Percentiles rank a stretch among this genome's conserved stretches.
Conservation (phyloP, 2,113 vertebrate genomes). For the Nothocercus nigrocapillus region DNA sequence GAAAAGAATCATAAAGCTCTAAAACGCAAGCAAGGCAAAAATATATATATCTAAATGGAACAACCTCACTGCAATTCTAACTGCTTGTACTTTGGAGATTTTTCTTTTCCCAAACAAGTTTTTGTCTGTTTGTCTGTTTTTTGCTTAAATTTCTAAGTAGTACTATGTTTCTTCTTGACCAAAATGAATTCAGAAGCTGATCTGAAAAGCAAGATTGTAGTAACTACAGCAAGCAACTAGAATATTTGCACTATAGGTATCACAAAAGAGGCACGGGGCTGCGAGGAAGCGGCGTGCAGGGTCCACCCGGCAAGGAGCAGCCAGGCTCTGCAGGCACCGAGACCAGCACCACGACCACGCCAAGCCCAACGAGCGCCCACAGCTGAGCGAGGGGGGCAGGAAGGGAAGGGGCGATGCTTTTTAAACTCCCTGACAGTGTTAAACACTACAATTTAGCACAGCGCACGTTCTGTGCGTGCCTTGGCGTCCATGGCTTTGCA, state of each 20-base stretch:
- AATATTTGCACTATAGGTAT: not conserved
- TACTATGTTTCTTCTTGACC: not conserved
- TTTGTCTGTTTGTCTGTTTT: not conserved
- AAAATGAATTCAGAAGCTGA: slow-evolving; percentile 21
- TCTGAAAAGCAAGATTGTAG: not conserved
- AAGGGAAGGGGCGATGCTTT: not conserved
- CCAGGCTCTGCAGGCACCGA: not conserved
- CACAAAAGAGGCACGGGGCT: not conserved
- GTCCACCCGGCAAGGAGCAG: no score
- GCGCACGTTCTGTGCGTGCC: not conserved
- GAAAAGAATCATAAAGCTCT: not conserved
- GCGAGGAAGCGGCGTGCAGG: no score
- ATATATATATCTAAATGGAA: not conserved
- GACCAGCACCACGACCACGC: not conserved
- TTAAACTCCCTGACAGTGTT: not conserved
- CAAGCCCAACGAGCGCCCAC: not conserved
- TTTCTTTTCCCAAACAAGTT: not conserved
- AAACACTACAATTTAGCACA: not conserved
- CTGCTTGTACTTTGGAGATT: not conserved
- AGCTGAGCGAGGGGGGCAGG: not conserved
- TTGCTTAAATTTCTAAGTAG: not conserved
- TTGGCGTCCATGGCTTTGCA: not conserved
- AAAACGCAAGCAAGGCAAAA: not conserved
- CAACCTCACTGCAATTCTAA: not conserved
- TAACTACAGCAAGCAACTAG: slow-evolving; percentile 8